These are phyloP conservation scores for Mya arenaria DNA, from an alignment of 1,140 invertebrate species.

Conservation along the genomic window DNA sequence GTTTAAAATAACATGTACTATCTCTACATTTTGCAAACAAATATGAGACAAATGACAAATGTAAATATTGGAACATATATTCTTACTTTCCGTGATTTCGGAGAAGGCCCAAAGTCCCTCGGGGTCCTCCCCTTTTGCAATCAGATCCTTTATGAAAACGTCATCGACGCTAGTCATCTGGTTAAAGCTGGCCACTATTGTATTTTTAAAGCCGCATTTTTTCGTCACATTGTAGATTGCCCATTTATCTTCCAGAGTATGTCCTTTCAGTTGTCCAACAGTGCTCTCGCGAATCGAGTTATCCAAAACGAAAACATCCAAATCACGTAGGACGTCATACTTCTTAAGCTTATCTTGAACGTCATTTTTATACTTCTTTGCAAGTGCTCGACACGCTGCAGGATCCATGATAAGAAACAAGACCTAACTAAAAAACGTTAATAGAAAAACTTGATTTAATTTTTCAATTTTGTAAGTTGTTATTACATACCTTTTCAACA, in stretches of 20 bases:
- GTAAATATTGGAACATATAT: no score
- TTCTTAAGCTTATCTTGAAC: no score
- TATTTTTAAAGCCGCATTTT: slow-evolving; percentile 30
- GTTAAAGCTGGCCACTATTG: slow-evolving; percentile 11
- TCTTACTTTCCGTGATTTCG: slow-evolving; percentile 28
- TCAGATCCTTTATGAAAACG: slow-evolving; percentile 20
- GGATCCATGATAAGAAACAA: no score
- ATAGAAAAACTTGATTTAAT: no score
- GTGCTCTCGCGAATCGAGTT: slow-evolving; percentile 30
- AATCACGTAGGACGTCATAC: neutral
- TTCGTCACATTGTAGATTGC: slow-evolving; percentile 4
- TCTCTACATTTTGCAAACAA: no score
- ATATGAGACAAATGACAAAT: no score
- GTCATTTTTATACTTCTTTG: no score
- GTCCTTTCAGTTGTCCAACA: slow-evolving; percentile 25
- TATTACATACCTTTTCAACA: no score
- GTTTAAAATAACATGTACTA: no score
- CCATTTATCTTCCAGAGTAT: slow-evolving; percentile 12
- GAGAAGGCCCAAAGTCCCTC: slow-evolving; percentile 23
- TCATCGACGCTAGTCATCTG: slow-evolving; percentile 21
- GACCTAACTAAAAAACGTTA: no score
- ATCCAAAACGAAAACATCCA: slow-evolving; percentile 29
- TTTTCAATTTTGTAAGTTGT: no score
- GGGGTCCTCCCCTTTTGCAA: slow-evolving; percentile 11
- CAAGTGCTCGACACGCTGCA: no score